Percentiles rank a stretch among this genome's conserved stretches.
Evolutionary conservation across 2,888 invertebrate species (phyloP).

Genomic region (Aquatica leii): DNA sequence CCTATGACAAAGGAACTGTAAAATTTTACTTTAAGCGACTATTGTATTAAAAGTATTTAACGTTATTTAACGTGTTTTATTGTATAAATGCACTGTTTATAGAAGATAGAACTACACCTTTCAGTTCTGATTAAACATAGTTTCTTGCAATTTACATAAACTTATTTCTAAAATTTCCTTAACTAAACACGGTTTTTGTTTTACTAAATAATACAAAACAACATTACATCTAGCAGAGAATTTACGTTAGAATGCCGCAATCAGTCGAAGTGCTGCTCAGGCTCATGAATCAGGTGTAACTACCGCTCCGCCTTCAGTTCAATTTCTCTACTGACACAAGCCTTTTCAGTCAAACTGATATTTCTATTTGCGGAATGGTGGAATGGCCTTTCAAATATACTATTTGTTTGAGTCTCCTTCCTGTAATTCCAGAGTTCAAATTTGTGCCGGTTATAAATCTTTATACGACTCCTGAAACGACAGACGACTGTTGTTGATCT

Average conservation of each 20-base stretch:
- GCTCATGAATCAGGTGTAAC: constrained; percentile 31
- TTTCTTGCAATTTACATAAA: too few relatives aligned
- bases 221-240: constrained; percentile 7
- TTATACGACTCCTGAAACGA: constrained; percentile 48
- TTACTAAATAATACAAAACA: constrained; percentile 22
- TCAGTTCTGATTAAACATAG: too few relatives aligned
- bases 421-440: constrained; percentile 56
- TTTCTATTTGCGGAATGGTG: constrained; percentile 55
- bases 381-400: constrained; percentile 49
- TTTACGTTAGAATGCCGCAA: constrained; percentile 28
- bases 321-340: constrained; percentile 46
- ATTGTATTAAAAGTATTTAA: too few relatives aligned
- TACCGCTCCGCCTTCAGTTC: constrained; percentile 26
- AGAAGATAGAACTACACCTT: too few relatives aligned
- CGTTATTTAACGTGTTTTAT: too few relatives aligned
- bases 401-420: constrained; percentile 54
- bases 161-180: too few relatives aligned
- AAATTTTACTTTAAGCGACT: too few relatives aligned
- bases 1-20: too few relatives aligned
- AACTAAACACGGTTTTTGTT: too few relatives aligned
- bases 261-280: constrained; percentile 29
- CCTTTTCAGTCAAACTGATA: constrained; percentile 53
- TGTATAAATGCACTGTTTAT: too few relatives aligned
- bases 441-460: constrained; percentile 55
- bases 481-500: constrained; percentile 36